Evolutionary conservation across 2,888 invertebrate species (phyloP).

Genomic region (Mesoligia furuncula): DNA sequence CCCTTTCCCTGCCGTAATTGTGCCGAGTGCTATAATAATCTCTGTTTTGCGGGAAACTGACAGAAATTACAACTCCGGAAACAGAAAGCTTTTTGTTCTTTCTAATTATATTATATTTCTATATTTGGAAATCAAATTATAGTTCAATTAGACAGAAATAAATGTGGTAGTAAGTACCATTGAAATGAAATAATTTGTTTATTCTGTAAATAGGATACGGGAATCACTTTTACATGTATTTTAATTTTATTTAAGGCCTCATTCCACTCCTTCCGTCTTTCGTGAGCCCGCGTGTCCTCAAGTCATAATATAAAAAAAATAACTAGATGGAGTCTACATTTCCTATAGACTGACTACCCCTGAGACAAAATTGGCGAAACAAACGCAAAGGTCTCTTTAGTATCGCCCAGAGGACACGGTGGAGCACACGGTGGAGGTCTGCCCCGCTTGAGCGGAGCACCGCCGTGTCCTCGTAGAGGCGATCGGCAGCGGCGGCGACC

Average conservation of each 20-base stretch:
- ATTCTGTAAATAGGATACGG: not conserved
- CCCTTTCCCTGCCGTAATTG: slow-evolving; percentile 46
- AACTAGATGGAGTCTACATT: not conserved
- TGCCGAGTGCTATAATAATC: slow-evolving; percentile 57
- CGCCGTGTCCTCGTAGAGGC: no score
- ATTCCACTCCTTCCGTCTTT: not conserved
- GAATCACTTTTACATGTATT: not conserved
- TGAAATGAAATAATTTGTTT: not conserved
- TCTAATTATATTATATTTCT: slow-evolving; percentile 11
- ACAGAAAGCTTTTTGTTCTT: slow-evolving; percentile 35
- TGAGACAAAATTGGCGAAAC: not conserved
- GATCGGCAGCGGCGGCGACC: no score
- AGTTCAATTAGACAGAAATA: slow-evolving; percentile 24
- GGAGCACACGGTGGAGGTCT: no score
- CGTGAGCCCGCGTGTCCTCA: not conserved
- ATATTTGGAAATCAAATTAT: slow-evolving; percentile 31
- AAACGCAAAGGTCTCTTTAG: not conserved
- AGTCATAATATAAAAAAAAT: not conserved
- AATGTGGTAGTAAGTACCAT: not conserved
- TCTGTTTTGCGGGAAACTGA: slow-evolving; percentile 55
- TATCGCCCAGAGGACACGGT: no score
- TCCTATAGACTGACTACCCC: not conserved
- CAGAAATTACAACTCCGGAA: slow-evolving; percentile 47
- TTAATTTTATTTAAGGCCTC: not conserved
- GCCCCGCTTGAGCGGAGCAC: no score